Percentiles rank a stretch among this genome's conserved stretches.
These are phyloP conservation scores for Sycophaga agraensis DNA, from an alignment of 1,140 invertebrate genomes.

Conservation along the genomic window DNA sequence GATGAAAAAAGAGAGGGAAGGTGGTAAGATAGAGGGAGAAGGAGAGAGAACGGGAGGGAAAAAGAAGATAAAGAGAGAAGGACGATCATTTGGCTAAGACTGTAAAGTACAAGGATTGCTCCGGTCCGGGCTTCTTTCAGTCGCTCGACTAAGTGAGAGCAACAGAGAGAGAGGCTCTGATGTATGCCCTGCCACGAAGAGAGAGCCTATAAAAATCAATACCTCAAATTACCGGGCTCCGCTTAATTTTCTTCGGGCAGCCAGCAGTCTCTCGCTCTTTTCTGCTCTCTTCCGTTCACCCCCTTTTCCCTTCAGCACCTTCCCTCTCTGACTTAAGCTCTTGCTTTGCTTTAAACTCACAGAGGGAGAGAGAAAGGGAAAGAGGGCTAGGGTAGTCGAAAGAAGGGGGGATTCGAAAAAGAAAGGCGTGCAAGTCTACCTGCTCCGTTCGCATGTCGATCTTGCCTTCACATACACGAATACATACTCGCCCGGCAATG, in stretches of 20 bases:
- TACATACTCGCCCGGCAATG: neutral
- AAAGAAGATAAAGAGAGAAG: constrained; percentile 28
- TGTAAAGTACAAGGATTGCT: constrained; percentile 21
- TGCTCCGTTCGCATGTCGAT: constrained; percentile 33
- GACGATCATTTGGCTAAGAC: constrained; percentile 2
- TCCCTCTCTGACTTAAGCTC: neutral
- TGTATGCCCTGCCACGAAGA: constrained; percentile 49
- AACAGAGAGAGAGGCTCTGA: constrained; percentile 45
- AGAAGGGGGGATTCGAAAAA: neutral
- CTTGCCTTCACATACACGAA: constrained; percentile 24
- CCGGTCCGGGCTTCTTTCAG: neutral
- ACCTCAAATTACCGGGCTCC: constrained; percentile 60
- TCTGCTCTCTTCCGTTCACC: constrained; percentile 16
- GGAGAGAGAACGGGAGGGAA: constrained; percentile 27
- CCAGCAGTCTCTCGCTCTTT: constrained; percentile 22
- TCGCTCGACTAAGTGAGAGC: neutral
- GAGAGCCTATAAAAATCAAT: constrained; percentile 60
- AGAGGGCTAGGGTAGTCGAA: neutral
- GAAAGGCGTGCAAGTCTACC: constrained; percentile 29
- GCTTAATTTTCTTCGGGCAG: constrained; percentile 57
- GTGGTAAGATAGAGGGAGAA: constrained; percentile 39
- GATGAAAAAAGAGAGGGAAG: constrained; percentile 38
- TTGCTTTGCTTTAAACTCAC: neutral
- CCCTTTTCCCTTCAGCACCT: neutral
- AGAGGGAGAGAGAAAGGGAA: neutral